phyloP scores from a whole-genome alignment of 92 coral and sea anemone genomes.

The Parazoanthus atlanticus region DNA sequence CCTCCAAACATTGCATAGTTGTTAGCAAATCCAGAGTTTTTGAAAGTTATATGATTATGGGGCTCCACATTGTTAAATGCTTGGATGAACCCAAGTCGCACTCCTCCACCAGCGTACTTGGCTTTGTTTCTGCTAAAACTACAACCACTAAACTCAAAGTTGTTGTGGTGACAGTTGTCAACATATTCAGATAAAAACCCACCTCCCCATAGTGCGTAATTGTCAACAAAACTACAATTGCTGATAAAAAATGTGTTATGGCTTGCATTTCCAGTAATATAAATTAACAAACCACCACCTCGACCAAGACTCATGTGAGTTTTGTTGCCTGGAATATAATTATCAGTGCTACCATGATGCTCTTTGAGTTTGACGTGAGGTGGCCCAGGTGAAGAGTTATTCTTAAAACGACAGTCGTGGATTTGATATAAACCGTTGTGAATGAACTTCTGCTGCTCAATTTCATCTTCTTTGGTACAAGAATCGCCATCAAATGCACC shows the following conservation, averaged over 20 bases:
- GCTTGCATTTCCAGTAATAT: constrained; percentile 61
- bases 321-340: constrained; percentile 47
- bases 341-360: constrained; percentile 38
- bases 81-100: constrained; percentile 59
- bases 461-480: constrained; percentile 39
- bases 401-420: constrained; percentile 37
- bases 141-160: constrained; percentile 17
- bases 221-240: constrained; percentile 39
- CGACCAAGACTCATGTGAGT: constrained; percentile 61
- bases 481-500: constrained; percentile 55
- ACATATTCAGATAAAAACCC: constrained; percentile 60
- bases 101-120: constrained; percentile 59
- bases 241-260: constrained; percentile 41
- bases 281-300: constrained; percentile 58
- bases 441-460: constrained; percentile 58
- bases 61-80: constrained; percentile 46
- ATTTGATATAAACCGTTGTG: constrained; percentile 40
- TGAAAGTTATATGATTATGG: constrained; percentile 44
- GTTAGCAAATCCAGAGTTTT: constrained; percentile 15
- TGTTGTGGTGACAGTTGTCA: constrained; percentile 52
- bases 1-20: constrained; percentile 66
- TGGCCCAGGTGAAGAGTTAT: constrained; percentile 54
- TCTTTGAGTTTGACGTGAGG: constrained; percentile 43
- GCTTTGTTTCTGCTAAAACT: constrained; percentile 47
- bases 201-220: constrained; percentile 62